These are phyloP conservation scores for Amblyraja radiata DNA, from an alignment of 2,797 vertebrate species.

Conservation along the genomic window DNA sequence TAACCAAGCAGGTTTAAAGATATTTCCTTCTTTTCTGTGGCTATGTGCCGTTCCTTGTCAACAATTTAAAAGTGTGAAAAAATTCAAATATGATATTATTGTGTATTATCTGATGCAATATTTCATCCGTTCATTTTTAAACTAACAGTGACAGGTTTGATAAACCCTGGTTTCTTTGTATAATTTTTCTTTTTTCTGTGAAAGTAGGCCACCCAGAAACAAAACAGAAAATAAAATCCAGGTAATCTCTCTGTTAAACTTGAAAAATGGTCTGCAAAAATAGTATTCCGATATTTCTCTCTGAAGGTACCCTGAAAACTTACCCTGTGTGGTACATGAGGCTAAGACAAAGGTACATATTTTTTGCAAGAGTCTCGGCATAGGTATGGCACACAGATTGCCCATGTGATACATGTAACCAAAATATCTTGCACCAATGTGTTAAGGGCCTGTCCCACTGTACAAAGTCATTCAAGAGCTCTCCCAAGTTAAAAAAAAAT, in stretches of 20 bases:
- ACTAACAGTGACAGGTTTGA: neutral
- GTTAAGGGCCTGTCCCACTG: too few species aligned
- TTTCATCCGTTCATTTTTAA: neutral
- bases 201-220: neutral
- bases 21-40: neutral
- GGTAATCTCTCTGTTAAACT: neutral
- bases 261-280: neutral
- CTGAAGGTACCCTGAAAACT: neutral
- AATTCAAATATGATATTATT: neutral
- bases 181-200: neutral
- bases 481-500: too few species aligned
- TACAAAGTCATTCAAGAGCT: too few species aligned
- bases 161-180: neutral
- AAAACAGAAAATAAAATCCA: neutral
- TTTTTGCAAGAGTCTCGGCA: neutral
- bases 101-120: neutral
- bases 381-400: neutral
- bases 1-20: neutral
- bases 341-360: neutral
- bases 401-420: neutral
- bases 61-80: conserved; percentile 8
- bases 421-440: neutral
- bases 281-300: neutral
- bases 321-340: too few species aligned
- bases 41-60: neutral